Base-by-base conservation (phyloP, 2,888 invertebrate species). In the Melanchra persicariae region DNA sequence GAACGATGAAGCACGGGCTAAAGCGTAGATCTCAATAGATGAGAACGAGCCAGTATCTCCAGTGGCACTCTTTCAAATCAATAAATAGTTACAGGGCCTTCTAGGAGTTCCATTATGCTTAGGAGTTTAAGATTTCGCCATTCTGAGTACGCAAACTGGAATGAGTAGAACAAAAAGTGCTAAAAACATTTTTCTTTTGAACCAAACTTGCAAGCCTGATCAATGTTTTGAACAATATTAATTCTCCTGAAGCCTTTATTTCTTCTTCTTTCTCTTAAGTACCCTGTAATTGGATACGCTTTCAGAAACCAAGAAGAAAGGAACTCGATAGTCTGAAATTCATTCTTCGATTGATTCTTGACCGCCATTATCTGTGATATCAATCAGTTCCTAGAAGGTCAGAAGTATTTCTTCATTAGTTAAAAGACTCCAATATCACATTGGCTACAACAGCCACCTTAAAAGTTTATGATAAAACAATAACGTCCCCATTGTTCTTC, bases 401-500 rank as follows among this genome's bases (percentile, higher is more conserved):
- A 59, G 1, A 26, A 22, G 26, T 54, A 24, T 49, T 49, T 55
- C 9, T 34, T 49, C n/a, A 24, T 43, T 30, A 6, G 30, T 30
- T 30, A 30, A 5, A n/a, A 30, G 9, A 34, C 30, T 19, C n/a
- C 47, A 19, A 12, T 74, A n/a, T 34, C 55, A 40, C 22, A 55
- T 55, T 75, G 9, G 30, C 17, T 19, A 26, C 30, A 64, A 26
- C 30, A 64, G 47, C 30, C 47, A 65, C 34, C 26, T 19, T 40
- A n/a, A 55, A 30, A 22, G 12, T 6, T 34, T 2, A 57, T 45
- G n/a, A 24, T 43, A 58, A 66, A 51, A 76, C 49, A 67, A 37
- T 57, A 12, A 26, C 67, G 30, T 54, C 22, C 24, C 9, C 43
- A 66, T 76, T 76, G 49, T 76, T 66, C 12, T 51, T 19, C n/a